A percentile compares a stretch with the other conserved stretches of the same genome.
Evolutionary conservation across 2,797 vertebrate species (phyloP).

Genomic region (Brachyalestes nurse): DNA sequence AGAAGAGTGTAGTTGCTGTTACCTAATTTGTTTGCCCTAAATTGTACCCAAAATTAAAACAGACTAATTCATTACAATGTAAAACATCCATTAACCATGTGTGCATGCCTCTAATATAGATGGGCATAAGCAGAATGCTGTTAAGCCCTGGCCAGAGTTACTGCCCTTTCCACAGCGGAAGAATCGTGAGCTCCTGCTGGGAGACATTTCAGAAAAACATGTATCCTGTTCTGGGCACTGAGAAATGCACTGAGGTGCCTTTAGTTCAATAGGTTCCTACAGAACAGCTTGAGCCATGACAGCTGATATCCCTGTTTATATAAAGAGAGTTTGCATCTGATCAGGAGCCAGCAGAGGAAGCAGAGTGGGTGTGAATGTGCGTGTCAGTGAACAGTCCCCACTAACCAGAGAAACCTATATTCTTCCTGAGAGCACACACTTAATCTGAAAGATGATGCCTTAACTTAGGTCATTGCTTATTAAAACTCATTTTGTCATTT

Average conservation of each 20-base stretch:
- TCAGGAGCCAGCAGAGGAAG: conserved; percentile 30
- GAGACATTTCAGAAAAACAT: conserved; percentile 47
- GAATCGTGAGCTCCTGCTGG: conserved; percentile 40
- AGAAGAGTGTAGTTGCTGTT: neutral
- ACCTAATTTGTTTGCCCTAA: neutral
- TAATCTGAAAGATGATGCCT: neutral
- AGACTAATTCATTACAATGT: neutral
- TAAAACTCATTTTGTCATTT: neutral
- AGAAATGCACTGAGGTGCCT: conserved; percentile 13
- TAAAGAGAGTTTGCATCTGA: conserved; percentile 17
- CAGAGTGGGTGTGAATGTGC: conserved; percentile 12
- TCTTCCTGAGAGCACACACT: conserved; percentile 37
- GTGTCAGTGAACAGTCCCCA: conserved; percentile 20
- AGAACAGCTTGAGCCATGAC: conserved; percentile 15
- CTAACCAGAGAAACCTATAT: conserved; percentile 34
- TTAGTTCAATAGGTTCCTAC: conserved; percentile 25
- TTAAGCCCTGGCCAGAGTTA: neutral
- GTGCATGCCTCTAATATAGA: neutral
- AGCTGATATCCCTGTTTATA: conserved; percentile 40
- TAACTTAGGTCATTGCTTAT: neutral
- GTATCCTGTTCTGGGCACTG: conserved; percentile 48
- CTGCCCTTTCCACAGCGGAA: conserved; percentile 40
- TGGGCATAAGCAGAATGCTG: neutral
- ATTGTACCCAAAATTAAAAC: neutral
- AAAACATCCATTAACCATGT: neutral